Evolutionary conservation across 2,888 invertebrate genomes (phyloP), one percentile per base, ranked within the genome.

Genomic region (Microchrysa polita): DNA sequence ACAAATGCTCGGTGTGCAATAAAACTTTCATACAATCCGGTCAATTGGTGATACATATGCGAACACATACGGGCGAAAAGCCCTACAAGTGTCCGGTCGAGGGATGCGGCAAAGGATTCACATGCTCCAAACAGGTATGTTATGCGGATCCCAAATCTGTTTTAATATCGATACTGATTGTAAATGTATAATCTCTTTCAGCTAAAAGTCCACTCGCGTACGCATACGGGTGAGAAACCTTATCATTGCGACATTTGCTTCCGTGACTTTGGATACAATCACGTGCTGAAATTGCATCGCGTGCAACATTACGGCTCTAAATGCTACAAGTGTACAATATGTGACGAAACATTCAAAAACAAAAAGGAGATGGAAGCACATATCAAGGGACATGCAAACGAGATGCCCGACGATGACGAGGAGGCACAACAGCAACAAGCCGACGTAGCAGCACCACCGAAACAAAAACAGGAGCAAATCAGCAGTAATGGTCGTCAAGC

Each of bases 11-110:
- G 23, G 92, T 94, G 57, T 96, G 95, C 82, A 90, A 91, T 76
- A 95, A 95, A 84, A 95, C 95, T 0, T 95, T 96, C 82, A 95
- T 95, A 72, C 95, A 96, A 83, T 94, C 94, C 12, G 95, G 95
- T 0, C 95, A 96, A 81, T 85, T 96, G 79, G 95, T 96, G 1
- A 95, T 95, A 78, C 96, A 96, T 82, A 92, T 95, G 88, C 88
- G 95, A 69, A 95, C 95, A 0, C 95, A 95, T 81, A 96, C 95
- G 0, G 93, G 85, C 0, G 94, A 94, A 83, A 95, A 95, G 81
- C 94, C 94, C 0, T 95, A 95, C 82, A 90, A 91, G 84, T 93
- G 84, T 88, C 94, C 88, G 82, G 92, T 86, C 85, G 94, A 87
- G 86, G 95, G 89, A 73, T 96, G 95, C 82, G 93, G 92, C 65